These are phyloP conservation scores for Diarsia rubi DNA, from an alignment of 2,888 invertebrate species.

Conservation along the genomic window DNA sequence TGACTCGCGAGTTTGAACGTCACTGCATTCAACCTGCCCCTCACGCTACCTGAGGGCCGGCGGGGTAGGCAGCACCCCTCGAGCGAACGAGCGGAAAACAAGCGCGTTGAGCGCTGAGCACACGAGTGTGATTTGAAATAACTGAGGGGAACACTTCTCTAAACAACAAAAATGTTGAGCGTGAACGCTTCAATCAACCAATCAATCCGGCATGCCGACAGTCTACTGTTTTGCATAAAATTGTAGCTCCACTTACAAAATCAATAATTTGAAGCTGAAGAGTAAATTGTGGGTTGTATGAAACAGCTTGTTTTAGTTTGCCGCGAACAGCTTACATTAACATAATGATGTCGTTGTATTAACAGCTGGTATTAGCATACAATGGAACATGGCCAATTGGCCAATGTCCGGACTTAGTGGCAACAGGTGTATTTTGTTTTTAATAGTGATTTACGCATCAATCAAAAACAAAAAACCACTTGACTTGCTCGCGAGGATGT, in stretches of 20 bases:
- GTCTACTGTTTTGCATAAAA: not conserved
- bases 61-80: slow-evolving; percentile 26
- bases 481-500: too few species aligned
- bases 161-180: not conserved
- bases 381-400: not conserved
- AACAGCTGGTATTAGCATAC: slow-evolving; percentile 38
- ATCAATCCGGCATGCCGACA: not conserved
- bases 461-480: too few species aligned
- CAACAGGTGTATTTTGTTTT: not conserved
- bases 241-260: slow-evolving; percentile 4
- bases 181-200: slow-evolving; percentile 26
- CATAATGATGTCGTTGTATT: slow-evolving; percentile 25
- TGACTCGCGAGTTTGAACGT: slow-evolving; percentile 26
- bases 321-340: slow-evolving; percentile 28
- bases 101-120: slow-evolving; percentile 39
- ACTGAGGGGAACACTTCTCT: slow-evolving; percentile 18
- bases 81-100: slow-evolving; percentile 41
- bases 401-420: not conserved
- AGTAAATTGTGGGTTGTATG: slow-evolving; percentile 11
- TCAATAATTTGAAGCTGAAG: slow-evolving; percentile 22
- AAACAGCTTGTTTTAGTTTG: slow-evolving; percentile 22
- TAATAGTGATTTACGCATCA: not conserved
- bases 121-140: slow-evolving; percentile 29
- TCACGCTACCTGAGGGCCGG: slow-evolving; percentile 30
- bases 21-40: slow-evolving; percentile 19